phyloP scores from a whole-genome alignment of 2,113 vertebrate species.

The Chroicocephalus ridibundus region DNA sequence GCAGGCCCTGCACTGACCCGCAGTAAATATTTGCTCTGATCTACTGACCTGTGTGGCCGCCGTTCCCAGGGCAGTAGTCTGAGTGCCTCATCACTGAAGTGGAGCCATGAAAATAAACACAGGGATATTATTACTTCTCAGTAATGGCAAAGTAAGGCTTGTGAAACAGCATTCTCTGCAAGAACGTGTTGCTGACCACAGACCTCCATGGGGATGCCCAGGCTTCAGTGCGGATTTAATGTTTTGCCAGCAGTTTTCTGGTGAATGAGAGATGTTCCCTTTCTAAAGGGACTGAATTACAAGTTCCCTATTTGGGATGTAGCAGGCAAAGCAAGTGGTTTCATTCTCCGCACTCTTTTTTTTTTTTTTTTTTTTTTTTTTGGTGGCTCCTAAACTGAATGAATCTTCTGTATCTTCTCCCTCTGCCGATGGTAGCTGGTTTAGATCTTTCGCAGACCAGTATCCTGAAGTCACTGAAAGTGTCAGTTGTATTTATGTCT shows the following conservation, averaged over 20 bases:
- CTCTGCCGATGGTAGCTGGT: not conserved
- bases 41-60: conserved; percentile 4
- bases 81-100: conserved; percentile 22
- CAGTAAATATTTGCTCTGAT: conserved; percentile 17
- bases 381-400: not conserved
- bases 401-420: not conserved
- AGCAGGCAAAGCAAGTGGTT: not conserved
- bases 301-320: not conserved
- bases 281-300: not conserved
- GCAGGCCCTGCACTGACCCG: not conserved
- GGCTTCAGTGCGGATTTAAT: not conserved
- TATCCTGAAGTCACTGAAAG: not conserved
- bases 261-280: not conserved
- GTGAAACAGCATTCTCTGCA: conserved; percentile 12
- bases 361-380: not conserved
- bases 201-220: not conserved
- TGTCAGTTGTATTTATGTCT: conserved; percentile 5
- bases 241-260: not conserved
- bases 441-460: not conserved
- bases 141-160: conserved; percentile 22
- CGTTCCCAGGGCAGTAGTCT: not conserved
- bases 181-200: not conserved
- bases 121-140: conserved; percentile 46
- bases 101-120: conserved; percentile 59
- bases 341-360: not conserved